These are phyloP conservation scores for Artemia sinica DNA, from an alignment of 2,888 invertebrate genomes.

Conservation along the genomic window DNA sequence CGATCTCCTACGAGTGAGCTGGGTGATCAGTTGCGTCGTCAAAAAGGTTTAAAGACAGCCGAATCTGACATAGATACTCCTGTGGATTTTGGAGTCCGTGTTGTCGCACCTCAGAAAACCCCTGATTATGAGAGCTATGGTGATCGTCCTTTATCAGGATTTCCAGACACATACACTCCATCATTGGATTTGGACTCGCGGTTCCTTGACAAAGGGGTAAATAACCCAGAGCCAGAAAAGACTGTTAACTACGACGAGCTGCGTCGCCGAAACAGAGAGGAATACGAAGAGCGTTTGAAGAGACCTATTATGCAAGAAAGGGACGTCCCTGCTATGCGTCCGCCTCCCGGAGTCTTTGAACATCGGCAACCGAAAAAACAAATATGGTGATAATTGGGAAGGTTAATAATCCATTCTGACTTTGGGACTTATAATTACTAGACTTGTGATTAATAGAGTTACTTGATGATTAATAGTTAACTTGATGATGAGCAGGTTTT, in stretches of 20 bases:
- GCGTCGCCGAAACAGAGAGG: not conserved
- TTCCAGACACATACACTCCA: not conserved
- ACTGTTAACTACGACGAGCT: not conserved
- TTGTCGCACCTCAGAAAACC: not conserved
- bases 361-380: not conserved
- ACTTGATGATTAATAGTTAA: too few relatives aligned
- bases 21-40: slow-evolving; percentile 43
- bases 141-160: not conserved
- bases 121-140: not conserved
- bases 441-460: too few relatives aligned
- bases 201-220: not conserved
- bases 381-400: slow-evolving; percentile 5
- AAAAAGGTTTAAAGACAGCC: not conserved
- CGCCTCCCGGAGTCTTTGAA: not conserved
- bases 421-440: too few relatives aligned
- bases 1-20: slow-evolving; percentile 54
- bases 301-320: not conserved
- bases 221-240: not conserved
- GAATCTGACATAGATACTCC: not conserved
- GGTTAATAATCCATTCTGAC: not conserved
- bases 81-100: not conserved
- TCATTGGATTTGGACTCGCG: not conserved
- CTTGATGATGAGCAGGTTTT: too few relatives aligned
- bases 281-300: not conserved
- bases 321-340: not conserved